Evolutionary conservation across 1,140 invertebrate genomes (phyloP).

Genomic region (Anastrepha ludens): DNA sequence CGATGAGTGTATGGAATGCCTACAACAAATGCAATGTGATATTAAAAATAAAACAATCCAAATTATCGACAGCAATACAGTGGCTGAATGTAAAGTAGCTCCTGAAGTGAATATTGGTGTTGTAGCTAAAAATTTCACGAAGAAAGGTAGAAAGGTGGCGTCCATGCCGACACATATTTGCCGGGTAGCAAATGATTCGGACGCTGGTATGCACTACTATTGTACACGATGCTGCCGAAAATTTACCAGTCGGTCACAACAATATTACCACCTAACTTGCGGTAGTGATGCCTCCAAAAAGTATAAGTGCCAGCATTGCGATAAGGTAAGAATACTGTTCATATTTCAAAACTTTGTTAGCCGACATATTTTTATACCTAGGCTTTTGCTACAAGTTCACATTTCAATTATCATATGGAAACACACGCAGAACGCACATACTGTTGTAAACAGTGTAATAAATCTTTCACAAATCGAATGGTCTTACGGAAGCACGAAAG

Average conservation of each 20-base stretch:
- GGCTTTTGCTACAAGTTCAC: constrained; percentile 66
- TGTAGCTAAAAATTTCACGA: background rate
- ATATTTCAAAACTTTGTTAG: background rate
- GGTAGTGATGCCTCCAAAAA: constrained; percentile 64
- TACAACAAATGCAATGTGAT: constrained; percentile 42
- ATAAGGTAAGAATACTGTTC: constrained; percentile 57
- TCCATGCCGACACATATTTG: background rate
- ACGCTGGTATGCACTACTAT: constrained; percentile 66
- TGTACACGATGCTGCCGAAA: constrained; percentile 77
- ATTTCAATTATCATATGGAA: constrained; percentile 67
- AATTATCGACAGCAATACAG: background rate
- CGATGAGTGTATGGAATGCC: constrained; percentile 72
- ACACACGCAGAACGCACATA: constrained; percentile 58
- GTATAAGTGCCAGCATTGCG: constrained; percentile 57
- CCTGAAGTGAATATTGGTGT: background rate
- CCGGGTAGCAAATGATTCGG: background rate
- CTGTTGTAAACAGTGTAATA: constrained; percentile 62
- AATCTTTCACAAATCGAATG: constrained; percentile 59
- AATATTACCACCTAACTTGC: constrained; percentile 76
- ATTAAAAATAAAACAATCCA: background rate
- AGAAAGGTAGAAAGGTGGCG: constrained; percentile 39
- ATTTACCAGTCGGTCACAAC: constrained; percentile 76
- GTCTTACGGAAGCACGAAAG: constrained; percentile 60
- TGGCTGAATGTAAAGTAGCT: background rate
- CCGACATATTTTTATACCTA: constrained; percentile 31